Conservation (phyloP, 2,113 vertebrate species). For the Ictalurus punctatus region DNA sequence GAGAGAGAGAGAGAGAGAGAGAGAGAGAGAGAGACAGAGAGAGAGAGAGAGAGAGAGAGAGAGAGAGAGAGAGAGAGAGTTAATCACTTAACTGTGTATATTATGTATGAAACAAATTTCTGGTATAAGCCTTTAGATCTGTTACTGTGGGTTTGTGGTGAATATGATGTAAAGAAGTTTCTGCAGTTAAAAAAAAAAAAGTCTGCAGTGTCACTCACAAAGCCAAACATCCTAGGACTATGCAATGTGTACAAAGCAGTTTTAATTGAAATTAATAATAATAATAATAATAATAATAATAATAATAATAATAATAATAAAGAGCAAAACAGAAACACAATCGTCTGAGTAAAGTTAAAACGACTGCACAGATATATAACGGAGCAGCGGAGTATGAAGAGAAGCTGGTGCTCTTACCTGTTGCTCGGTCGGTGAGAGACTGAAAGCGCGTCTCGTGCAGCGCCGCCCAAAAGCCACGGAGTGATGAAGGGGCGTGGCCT, state of each 20-base stretch:
- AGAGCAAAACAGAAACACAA: not conserved
- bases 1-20: no score
- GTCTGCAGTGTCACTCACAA: not conserved
- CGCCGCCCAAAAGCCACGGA: not conserved
- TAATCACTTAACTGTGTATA: not conserved
- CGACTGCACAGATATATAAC: not conserved
- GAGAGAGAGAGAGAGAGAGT: no score
- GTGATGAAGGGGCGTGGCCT: constrained; percentile 17
- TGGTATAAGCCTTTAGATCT: not conserved
- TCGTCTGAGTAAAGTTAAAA: not conserved
- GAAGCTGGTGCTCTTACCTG: constrained; percentile 22
- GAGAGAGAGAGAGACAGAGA: no score
- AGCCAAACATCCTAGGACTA: not conserved
- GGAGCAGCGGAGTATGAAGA: not conserved
- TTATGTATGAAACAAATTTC: not conserved
- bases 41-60: no score
- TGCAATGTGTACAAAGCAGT: not conserved
- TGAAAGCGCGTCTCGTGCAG: not conserved
- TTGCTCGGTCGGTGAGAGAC: not conserved
- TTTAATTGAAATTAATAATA: not conserved
- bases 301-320: not conserved
- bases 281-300: no score
- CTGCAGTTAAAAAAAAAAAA: not conserved
- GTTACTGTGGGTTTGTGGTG: not conserved
- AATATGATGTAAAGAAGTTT: not conserved